These are phyloP conservation scores for Epinephelus malabaricus DNA, from an alignment of 2,797 vertebrate species.

Conservation along the genomic window DNA sequence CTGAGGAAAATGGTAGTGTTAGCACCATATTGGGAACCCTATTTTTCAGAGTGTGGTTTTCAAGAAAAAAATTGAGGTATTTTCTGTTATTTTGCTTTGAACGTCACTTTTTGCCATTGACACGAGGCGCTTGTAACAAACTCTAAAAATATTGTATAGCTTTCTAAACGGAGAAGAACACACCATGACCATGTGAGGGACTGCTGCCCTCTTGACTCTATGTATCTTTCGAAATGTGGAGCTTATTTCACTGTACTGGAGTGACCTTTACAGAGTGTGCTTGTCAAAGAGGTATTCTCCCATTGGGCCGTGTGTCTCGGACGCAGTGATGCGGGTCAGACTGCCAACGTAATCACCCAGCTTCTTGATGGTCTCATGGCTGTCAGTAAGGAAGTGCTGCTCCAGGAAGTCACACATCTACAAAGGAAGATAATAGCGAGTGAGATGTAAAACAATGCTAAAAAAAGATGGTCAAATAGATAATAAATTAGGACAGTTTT, in stretches of 20 bases:
- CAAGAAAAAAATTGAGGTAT: constrained; percentile 60
- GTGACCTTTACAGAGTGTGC: constrained; percentile 80
- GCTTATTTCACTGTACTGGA: neutral
- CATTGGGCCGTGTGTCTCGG: constrained; percentile 75
- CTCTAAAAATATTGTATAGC: constrained; percentile 10
- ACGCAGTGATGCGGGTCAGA: constrained; percentile 72
- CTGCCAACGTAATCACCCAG: constrained; percentile 83
- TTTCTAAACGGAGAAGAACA: constrained; percentile 23
- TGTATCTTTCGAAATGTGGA: constrained; percentile 15
- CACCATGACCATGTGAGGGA: neutral
- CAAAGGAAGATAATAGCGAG: neutral
- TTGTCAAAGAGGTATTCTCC: constrained; percentile 88
- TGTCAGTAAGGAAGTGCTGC: constrained; percentile 81
- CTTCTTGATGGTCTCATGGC: constrained; percentile 84
- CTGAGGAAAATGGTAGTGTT: constrained; percentile 31
- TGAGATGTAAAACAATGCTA: neutral
- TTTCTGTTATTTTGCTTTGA: constrained; percentile 35
- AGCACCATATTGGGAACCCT: constrained; percentile 50
- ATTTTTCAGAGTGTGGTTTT: constrained; percentile 1
- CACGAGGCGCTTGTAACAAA: constrained; percentile 26
- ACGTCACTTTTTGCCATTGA: neutral
- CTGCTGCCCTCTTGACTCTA: neutral
- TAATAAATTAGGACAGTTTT: neutral
- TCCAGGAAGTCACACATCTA: constrained; percentile 86
- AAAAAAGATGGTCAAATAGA: neutral